Evolutionary conservation across 2,888 invertebrate genomes (phyloP).

Genomic region (Dynastes tityus): DNA sequence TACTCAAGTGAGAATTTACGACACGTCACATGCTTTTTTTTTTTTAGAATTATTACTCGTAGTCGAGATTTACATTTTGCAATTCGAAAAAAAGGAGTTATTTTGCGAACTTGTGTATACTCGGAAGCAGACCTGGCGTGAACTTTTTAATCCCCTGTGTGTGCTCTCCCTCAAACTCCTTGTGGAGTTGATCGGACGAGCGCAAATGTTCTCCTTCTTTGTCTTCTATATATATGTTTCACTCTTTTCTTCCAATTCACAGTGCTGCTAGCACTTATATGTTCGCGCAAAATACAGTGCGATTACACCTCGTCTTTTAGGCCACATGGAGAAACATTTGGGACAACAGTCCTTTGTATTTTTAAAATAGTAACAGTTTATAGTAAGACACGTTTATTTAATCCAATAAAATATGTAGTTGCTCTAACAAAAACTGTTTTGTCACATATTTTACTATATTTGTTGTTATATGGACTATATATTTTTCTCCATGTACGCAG

Average conservation of each 20-base stretch:
- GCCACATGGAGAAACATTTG: no score
- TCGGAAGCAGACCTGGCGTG: slow-evolving; percentile 27
- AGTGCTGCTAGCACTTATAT: no score
- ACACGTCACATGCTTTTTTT: slow-evolving; percentile 5
- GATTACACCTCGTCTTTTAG: no score
- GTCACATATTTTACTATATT: no score
- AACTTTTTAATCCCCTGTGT: slow-evolving; percentile 26
- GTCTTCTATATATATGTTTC: background rate
- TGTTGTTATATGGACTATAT: no score
- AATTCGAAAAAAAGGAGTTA: slow-evolving; percentile 5
- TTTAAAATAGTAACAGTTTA: no score
- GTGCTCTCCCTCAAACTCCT: slow-evolving; percentile 13
- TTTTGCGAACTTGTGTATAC: slow-evolving; percentile 13
- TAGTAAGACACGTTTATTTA: no score
- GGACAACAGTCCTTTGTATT: no score
- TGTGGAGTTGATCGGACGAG: background rate
- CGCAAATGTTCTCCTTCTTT: slow-evolving; percentile 3
- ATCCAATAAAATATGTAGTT: no score
- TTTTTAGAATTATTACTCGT: slow-evolving; percentile 4
- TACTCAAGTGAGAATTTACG: slow-evolving; percentile 1
- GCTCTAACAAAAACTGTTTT: no score
- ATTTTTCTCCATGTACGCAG: no score
- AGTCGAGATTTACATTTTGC: slow-evolving; percentile 14
- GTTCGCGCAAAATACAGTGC: no score
- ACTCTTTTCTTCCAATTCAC: background rate